Evolutionary conservation across 2,888 invertebrate genomes (phyloP).

Genomic region (Brachypalpus laphriformis): DNA sequence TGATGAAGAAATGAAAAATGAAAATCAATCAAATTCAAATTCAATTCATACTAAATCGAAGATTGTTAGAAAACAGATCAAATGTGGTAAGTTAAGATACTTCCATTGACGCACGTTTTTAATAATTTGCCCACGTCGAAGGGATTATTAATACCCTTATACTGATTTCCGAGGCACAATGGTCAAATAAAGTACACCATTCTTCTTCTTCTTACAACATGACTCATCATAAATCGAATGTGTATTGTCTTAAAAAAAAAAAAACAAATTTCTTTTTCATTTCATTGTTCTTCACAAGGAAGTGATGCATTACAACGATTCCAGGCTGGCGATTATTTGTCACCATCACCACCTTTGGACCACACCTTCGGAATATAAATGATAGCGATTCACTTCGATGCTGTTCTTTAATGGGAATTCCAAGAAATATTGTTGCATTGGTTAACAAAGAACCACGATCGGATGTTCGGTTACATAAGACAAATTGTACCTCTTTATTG

Average conservation of each 20-base stretch:
- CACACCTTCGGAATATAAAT: slow-evolving; percentile 24
- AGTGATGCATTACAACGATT: background rate
- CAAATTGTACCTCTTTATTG: background rate
- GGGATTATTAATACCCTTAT: too few relatives aligned
- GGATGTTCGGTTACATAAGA: slow-evolving; percentile 4
- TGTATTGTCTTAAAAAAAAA: background rate
- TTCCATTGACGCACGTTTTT: too few relatives aligned
- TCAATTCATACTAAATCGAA: too few relatives aligned
- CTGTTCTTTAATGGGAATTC: slow-evolving; percentile 8
- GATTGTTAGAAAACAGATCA: too few relatives aligned
- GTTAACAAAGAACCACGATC: background rate
- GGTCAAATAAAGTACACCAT: too few relatives aligned
- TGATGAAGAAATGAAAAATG: too few relatives aligned
- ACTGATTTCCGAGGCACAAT: too few relatives aligned
- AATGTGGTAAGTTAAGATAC: too few relatives aligned
- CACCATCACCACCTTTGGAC: slow-evolving; percentile 14
- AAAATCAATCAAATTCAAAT: too few relatives aligned
- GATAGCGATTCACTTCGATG: background rate
- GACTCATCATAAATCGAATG: background rate
- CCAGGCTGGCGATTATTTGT: background rate
- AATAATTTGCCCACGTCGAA: too few relatives aligned
- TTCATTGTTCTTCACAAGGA: slow-evolving; percentile 17
- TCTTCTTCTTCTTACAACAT: background rate
- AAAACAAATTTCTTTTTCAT: background rate
- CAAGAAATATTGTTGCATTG: slow-evolving; percentile 1